Evolutionary conservation across 2,888 invertebrate genomes (phyloP).

Genomic region (Antheraea assamensis): DNA sequence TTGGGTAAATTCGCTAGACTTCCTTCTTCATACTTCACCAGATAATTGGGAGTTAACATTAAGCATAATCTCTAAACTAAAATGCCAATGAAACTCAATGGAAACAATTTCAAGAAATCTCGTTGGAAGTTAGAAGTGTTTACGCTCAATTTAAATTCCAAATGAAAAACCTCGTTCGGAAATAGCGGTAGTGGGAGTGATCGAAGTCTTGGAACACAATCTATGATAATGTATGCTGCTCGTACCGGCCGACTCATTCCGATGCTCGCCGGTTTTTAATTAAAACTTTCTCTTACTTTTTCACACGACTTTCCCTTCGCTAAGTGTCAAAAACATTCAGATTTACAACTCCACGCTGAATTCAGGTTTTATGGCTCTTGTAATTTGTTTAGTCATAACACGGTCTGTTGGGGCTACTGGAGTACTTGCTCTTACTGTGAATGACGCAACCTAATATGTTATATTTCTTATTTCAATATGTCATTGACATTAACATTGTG

Average conservation of each 20-base stretch:
- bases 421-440: not conserved
- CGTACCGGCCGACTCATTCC: conserved; percentile 6
- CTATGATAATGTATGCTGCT: conserved; percentile 42
- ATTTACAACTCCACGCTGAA: conserved; percentile 11
- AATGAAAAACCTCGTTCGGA: conserved; percentile 19
- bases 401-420: not conserved
- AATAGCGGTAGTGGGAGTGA: conserved; percentile 32
- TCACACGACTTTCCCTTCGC: conserved; percentile 15
- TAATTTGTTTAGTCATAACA: conserved; percentile 7
- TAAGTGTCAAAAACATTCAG: conserved; percentile 20
- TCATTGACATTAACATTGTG: too few species aligned
- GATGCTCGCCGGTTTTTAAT: conserved; percentile 27
- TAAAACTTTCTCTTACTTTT: conserved; percentile 26
- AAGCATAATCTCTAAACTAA: not conserved
- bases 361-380: conserved; percentile 17
- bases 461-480: not conserved
- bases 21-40: not conserved
- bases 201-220: conserved; percentile 32
- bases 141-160: conserved; percentile 22
- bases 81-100: not conserved
- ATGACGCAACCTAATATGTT: not conserved
- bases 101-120: conserved; percentile 3
- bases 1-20: not conserved
- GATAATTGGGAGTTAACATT: not conserved
- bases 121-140: conserved; percentile 5